Evolutionary conservation across 2,888 invertebrate species (phyloP).

Genomic region (Argyra leucocephala): DNA sequence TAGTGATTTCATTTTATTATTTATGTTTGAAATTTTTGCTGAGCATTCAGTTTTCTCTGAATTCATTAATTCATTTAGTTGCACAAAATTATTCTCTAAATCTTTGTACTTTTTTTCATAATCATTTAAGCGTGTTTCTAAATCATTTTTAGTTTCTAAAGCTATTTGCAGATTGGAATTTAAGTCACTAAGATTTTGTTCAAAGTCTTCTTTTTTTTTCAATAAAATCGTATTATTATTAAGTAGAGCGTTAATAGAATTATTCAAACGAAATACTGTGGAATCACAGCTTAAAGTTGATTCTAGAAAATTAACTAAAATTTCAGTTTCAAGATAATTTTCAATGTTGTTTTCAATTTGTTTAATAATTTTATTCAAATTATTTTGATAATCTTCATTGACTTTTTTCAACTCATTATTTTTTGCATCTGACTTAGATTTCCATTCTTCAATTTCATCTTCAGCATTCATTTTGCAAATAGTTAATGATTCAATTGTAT

Average conservation of each 20-base stretch:
- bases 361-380: not conserved
- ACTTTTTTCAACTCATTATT: not conserved
- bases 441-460: not conserved
- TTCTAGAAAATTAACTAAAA: not conserved
- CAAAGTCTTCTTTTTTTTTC: not conserved
- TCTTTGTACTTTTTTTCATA: not conserved
- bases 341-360: slow-evolving; percentile 2
- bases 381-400: not conserved
- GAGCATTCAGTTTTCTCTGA: not conserved
- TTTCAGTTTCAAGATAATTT: not conserved
- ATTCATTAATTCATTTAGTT: not conserved
- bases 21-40: not conserved
- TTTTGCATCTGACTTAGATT: not conserved
- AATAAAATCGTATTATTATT: not conserved
- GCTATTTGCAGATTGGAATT: not conserved
- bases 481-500: not conserved
- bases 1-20: not conserved
- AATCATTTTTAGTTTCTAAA: not conserved
- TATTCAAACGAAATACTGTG: not conserved
- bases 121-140: not conserved
- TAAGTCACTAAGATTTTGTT: not conserved
- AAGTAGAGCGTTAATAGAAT: not conserved
- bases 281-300: not conserved
- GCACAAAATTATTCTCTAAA: not conserved
- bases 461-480: not conserved